Base-by-base conservation (phyloP, 2,113 vertebrate genomes). In the Euleptes europaea region DNA sequence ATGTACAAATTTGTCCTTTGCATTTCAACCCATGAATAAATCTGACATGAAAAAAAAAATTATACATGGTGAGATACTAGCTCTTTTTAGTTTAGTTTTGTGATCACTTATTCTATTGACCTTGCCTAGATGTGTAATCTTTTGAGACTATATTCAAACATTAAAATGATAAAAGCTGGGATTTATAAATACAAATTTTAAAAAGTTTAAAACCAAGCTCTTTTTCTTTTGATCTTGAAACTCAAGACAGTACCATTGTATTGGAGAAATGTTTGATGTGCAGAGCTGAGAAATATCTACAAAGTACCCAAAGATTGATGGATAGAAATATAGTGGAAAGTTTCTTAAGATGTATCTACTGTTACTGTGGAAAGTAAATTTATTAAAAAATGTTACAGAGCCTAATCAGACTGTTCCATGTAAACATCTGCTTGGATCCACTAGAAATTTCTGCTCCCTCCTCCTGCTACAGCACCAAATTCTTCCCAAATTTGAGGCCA, bases 81-180 rank as follows among this genome's bases (percentile, higher is more conserved):
- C 42, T 28, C 21, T 42, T 91, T 88, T 26, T 21, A 74, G 49
- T 78, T 51, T 63, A 28, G 6, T 67, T 60, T n/a, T 78, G 28
- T 35, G 6, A 8, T 75, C 51, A 65, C 7, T 69, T 31, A 38
- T 84, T 72, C 79, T 70, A n/a, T 1, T 75, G 13, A 60, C 28
- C 80, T 85, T 87, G 7, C 86, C 84, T 84, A 81, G 86, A 42
- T 51, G 74, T 12, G n/a, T 65, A 77, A 83, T 2, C 5, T 74
- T 40, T 84, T 81, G 31, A 42, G 40, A 2, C n/a, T 85, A 2
- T 42, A 3, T 31, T 54, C 49, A 51, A 2, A 51, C 10, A 51
- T 51, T 14, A 51, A 51, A 51, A 51, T 51, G 49, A 51, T 51
- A 51, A 51, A 51, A 51, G 13, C 49, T 51, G 13, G 49, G 44